Percentiles rank a stretch among this genome's conserved stretches.
These are phyloP conservation scores for Eulithis prunata DNA, from an alignment of 2,888 invertebrate genomes.

Conservation along the genomic window DNA sequence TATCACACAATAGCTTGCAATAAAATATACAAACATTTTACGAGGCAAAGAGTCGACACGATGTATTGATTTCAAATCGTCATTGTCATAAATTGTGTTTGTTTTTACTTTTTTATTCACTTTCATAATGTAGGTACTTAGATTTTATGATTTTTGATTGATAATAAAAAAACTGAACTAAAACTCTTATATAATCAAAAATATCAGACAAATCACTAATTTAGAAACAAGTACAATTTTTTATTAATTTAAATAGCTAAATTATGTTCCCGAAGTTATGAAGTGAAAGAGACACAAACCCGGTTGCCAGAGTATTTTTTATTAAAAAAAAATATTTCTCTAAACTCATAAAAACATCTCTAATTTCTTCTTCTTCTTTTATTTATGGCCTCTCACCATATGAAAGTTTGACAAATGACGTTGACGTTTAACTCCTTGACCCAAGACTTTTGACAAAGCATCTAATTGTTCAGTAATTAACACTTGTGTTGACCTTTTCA, in stretches of 20 bases:
- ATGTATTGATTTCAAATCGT: slow-evolving; percentile 17
- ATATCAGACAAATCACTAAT: too few species aligned
- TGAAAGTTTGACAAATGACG: neutral
- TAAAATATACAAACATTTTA: slow-evolving; percentile 14
- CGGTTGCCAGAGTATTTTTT: too few species aligned
- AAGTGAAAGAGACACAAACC: too few species aligned
- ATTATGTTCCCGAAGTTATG: too few species aligned
- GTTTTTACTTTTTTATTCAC: neutral
- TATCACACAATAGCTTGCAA: slow-evolving; percentile 24
- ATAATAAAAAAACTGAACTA: too few species aligned
- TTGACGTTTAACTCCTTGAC: slow-evolving; percentile 3
- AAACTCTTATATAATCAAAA: too few species aligned
- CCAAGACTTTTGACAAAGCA: slow-evolving; percentile 10
- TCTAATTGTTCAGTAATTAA: slow-evolving; percentile 30
- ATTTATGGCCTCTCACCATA: neutral
- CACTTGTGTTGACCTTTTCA: slow-evolving; percentile 28
- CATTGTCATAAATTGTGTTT: slow-evolving; percentile 11
- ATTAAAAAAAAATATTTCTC: too few species aligned
- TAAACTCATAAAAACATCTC: too few species aligned
- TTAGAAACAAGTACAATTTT: too few species aligned
- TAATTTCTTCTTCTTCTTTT: too few species aligned
- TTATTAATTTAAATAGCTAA: too few species aligned
- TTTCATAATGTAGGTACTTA: neutral
- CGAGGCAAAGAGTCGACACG: slow-evolving; percentile 4
- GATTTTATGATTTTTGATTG: too few species aligned